Evolutionary conservation across 1,140 invertebrate species (phyloP), one percentile per base, ranked within the genome.

Genomic region (Trichonephila clavata): DNA sequence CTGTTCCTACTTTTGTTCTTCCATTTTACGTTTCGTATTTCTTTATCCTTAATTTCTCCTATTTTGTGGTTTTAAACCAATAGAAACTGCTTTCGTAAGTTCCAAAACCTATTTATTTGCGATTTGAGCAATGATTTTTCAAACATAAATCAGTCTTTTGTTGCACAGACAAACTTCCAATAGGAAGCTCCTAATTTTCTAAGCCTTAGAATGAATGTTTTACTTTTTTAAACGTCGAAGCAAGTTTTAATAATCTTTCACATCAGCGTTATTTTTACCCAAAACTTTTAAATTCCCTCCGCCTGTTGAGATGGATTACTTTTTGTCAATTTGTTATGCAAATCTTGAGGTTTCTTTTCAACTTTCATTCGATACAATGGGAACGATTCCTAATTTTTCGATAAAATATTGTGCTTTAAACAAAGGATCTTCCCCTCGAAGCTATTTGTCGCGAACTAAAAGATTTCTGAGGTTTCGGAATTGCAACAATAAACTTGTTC

Each of bases 381-480:
- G 5, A 63, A 60, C 32, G 24, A 87, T 63, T 63, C 86, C 39
- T 60, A 80, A 93, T 88, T 87, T 88, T 93, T 87, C 39, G 84
- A 32, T 61, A 63, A 86, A 87, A 93, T 93, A 86, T 93, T 80
- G 32, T 57, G 39, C 27, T 92, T 88, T 87, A 93, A 87, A 93
- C 92, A 93, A 93, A 71, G 86, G 92, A 87, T 86, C 50, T 63
- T 57, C 21, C 50, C 92, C 86, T 87, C 68, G 68, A 39, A 93
- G 92, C 84, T 93, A 87, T 93, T 93, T 93, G 86, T 87, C 86
- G 27, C 18, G 18, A 92, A 86, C 65, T 60, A 92, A 92, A 86
- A 93, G 84, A 87, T 80, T 87, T 80, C 20, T 50, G 63, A 60
- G 39, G 84, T 92, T 87, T 77, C 65, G 8, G 80, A 86, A 57